phyloP scores from a whole-genome alignment of 2,888 invertebrate species.

The Hydroisotoma schaefferi region DNA sequence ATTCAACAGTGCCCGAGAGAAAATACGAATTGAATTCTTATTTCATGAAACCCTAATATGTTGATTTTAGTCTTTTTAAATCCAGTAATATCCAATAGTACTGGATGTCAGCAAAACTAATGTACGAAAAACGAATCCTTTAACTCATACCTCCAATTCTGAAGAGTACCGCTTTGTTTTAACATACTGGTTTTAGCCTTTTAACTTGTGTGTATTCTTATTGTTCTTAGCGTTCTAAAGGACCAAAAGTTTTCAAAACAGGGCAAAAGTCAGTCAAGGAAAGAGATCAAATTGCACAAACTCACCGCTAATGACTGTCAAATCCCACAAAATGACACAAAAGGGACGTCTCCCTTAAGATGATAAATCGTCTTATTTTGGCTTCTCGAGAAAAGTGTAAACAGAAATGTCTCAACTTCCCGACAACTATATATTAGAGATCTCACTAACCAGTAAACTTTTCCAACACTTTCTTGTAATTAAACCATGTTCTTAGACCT shows the following conservation, averaged over 20 bases:
- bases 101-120: too few species aligned
- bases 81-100: too few species aligned
- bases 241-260: neutral
- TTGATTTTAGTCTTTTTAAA: too few species aligned
- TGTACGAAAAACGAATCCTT: too few species aligned
- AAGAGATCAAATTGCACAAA: constrained; percentile 27
- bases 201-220: too few species aligned
- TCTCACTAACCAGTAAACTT: neutral
- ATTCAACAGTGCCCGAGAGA: too few species aligned
- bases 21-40: too few species aligned
- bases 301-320: constrained; percentile 32
- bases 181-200: too few species aligned
- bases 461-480: neutral
- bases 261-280: constrained; percentile 13
- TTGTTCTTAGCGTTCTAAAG: too few species aligned
- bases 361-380: constrained; percentile 3
- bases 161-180: too few species aligned
- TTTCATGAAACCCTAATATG: too few species aligned
- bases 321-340: constrained; percentile 3
- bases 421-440: neutral
- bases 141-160: too few species aligned
- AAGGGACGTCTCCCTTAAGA: neutral
- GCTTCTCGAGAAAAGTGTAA: neutral
- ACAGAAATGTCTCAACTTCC: constrained; percentile 7
- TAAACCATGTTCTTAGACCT: neutral